Evolutionary conservation across 2,888 invertebrate genomes (phyloP).

Genomic region (Cyclophora albipunctata): DNA sequence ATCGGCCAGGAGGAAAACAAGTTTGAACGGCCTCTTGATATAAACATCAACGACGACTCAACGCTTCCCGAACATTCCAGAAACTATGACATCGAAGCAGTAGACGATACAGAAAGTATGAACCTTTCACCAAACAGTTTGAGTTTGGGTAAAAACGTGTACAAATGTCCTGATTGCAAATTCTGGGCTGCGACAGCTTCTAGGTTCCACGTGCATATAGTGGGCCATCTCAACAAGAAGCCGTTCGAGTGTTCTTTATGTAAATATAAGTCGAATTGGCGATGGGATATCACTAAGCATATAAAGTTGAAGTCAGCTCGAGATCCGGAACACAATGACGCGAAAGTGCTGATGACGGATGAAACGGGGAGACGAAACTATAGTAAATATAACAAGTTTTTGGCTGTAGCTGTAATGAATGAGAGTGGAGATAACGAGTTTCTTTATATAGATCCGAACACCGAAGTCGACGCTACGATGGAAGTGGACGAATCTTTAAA

Average conservation of each 20-base stretch:
- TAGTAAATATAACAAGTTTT: constrained; percentile 93
- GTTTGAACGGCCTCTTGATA: constrained; percentile 58
- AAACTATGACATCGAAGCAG: constrained; percentile 51
- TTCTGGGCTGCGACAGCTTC: constrained; percentile 96
- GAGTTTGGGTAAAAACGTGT: constrained; percentile 83
- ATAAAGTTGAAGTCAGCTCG: constrained; percentile 91
- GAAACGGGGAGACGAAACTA: constrained; percentile 93
- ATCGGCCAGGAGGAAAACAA: constrained; percentile 64
- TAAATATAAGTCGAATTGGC: constrained; percentile 95
- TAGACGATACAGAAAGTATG: constrained; percentile 74
- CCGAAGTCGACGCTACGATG: constrained; percentile 55
- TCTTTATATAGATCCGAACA: constrained; percentile 57
- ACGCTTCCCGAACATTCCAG: constrained; percentile 53
- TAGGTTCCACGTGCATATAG: constrained; percentile 94
- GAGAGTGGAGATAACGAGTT: constrained; percentile 70
- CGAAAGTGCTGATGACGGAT: constrained; percentile 91
- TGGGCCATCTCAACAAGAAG: constrained; percentile 93
- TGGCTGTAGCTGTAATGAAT: constrained; percentile 78
- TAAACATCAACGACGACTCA: constrained; percentile 63
- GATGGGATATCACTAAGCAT: constrained; percentile 97
- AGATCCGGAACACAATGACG: constrained; percentile 86
- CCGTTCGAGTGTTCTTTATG: constrained; percentile 97
- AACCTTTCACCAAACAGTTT: constrained; percentile 67
- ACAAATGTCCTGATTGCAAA: constrained; percentile 93
- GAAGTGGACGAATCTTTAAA: constrained; percentile 68